A percentile compares a stretch with the other conserved stretches of the same genome.
These are phyloP conservation scores for Agriopis aurantiaria DNA, from an alignment of 2,888 invertebrate genomes.

Conservation along the genomic window DNA sequence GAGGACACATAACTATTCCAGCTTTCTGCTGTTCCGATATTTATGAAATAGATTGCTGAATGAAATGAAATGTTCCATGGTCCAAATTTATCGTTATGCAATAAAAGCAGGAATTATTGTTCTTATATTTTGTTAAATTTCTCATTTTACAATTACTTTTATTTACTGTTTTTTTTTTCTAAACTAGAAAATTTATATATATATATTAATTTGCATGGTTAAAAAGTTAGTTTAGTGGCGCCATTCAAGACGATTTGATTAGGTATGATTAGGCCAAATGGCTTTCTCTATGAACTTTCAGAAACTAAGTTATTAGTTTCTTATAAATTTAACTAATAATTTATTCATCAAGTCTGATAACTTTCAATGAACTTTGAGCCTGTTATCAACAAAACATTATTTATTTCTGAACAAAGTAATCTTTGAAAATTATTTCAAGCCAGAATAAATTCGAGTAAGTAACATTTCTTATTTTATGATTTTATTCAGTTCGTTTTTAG, in stretches of 20 bases:
- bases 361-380: conserved; percentile 16
- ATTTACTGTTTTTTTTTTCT: background rate
- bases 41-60: conserved; percentile 27
- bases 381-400: conserved; percentile 24
- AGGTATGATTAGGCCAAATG: conserved; percentile 7
- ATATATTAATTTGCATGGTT: background rate
- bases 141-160: too few species aligned
- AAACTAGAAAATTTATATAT: background rate
- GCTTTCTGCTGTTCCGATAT: conserved; percentile 35
- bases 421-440: background rate
- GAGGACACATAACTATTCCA: conserved; percentile 70
- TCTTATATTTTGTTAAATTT: too few species aligned
- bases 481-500: too few species aligned
- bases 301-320: conserved; percentile 29
- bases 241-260: conserved; percentile 9
- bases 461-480: background rate
- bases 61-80: background rate
- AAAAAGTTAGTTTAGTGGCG: background rate
- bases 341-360: conserved; percentile 30
- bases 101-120: background rate
- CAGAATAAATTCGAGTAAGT: background rate
- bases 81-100: background rate
- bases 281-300: conserved; percentile 18
- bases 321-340: conserved; percentile 30
- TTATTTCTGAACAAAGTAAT: background rate